phyloP scores from a whole-genome alignment of 2,888 invertebrate species.

The Caenorhabditis parvicauda region DNA sequence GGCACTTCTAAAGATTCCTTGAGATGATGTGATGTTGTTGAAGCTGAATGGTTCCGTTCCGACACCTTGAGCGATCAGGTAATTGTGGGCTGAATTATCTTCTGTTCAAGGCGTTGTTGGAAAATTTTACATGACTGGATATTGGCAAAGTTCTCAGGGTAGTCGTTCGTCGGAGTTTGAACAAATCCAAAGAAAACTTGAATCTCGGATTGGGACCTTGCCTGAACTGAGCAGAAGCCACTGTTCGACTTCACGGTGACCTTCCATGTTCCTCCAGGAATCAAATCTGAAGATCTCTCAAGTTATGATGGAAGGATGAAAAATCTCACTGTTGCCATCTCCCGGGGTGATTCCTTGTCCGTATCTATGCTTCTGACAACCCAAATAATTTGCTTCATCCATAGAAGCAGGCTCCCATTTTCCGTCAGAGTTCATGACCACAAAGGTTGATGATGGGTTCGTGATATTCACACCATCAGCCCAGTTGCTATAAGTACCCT shows the following conservation, averaged over 20 bases:
- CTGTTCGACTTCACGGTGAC: conserved; percentile 31
- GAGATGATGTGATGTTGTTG: conserved; percentile 33
- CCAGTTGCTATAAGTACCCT: conserved; percentile 36
- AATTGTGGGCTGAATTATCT: conserved; percentile 34
- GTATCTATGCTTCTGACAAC: conserved; percentile 46
- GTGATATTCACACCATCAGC: conserved; percentile 25
- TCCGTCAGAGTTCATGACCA: conserved; percentile 30
- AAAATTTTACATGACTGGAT: conserved; percentile 29
- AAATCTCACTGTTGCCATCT: conserved; percentile 21
- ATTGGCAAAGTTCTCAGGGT: conserved; percentile 34
- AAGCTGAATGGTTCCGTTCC: conserved; percentile 35
- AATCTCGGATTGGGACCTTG: conserved; percentile 47
- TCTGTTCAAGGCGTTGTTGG: not conserved
- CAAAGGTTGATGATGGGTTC: conserved; percentile 29
- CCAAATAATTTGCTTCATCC: conserved; percentile 10
- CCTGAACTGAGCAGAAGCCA: conserved; percentile 38
- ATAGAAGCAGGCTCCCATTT: conserved; percentile 33
- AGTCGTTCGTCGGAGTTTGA: conserved; percentile 41
- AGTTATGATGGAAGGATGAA: not conserved
- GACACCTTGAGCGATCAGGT: conserved; percentile 36
- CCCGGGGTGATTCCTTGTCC: conserved; percentile 37
- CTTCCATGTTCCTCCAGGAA: conserved; percentile 47
- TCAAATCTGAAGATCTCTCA: conserved; percentile 22
- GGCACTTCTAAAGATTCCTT: conserved; percentile 48
- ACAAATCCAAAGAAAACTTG: conserved; percentile 49